phyloP scores from a whole-genome alignment of 53 echinoderm and acorn worm species.

The Glandiceps talaboti region DNA sequence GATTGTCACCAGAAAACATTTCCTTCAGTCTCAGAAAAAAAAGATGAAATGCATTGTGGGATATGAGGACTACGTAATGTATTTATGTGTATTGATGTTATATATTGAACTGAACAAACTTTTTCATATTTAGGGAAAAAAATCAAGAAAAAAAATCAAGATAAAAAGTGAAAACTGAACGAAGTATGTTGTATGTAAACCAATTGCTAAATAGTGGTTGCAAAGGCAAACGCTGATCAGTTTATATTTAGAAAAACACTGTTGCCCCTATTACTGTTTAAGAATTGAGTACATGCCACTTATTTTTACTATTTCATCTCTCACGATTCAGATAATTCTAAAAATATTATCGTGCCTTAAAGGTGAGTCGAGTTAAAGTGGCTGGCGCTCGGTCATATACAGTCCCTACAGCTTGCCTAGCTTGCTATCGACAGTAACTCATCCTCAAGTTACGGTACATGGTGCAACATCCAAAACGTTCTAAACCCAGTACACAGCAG shows the following conservation, averaged over 20 bases:
- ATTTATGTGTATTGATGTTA: too few species aligned
- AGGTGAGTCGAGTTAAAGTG: background rate
- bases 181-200: too few species aligned
- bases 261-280: background rate
- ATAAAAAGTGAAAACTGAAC: too few species aligned
- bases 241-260: background rate
- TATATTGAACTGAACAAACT: too few species aligned
- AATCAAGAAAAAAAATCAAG: too few species aligned
- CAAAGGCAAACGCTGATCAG: background rate
- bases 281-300: background rate
- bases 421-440: background rate
- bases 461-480: background rate
- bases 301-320: constrained; percentile 27
- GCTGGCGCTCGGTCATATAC: background rate
- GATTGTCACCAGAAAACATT: too few species aligned
- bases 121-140: too few species aligned
- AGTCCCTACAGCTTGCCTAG: background rate
- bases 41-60: too few species aligned
- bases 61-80: too few species aligned
- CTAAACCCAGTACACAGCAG: background rate
- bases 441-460: background rate
- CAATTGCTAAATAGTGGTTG: background rate
- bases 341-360: constrained; percentile 5
- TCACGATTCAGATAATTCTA: constrained; percentile 32
- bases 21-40: too few species aligned